Percentiles rank a stretch among this genome's conserved stretches.
These are phyloP conservation scores for Tamandua tetradactyla DNA, from an alignment of 2,797 vertebrate genomes.

Conservation along the genomic window DNA sequence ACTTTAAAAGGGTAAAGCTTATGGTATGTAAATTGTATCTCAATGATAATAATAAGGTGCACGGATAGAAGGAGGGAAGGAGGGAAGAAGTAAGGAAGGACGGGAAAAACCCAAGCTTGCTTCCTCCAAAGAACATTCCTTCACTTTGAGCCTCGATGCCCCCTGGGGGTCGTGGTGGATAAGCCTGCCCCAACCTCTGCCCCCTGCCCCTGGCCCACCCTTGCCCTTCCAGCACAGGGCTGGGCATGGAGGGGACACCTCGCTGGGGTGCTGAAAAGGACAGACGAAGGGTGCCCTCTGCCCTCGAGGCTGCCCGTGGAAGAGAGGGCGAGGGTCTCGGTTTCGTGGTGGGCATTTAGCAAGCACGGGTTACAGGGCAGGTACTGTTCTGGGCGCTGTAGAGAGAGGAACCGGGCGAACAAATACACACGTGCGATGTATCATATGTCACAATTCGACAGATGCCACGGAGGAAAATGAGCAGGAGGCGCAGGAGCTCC, in stretches of 20 bases:
- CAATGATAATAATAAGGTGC: neutral
- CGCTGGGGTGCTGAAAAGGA: no score
- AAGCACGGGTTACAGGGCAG: neutral
- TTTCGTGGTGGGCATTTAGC: no score
- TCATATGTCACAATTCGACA: rapidly evolving
- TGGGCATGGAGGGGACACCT: neutral
- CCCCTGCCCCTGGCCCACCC: neutral
- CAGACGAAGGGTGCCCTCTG: rapidly evolving
- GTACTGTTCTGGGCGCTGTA: neutral
- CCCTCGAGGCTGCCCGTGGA: rapidly evolving
- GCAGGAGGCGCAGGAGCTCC: rapidly evolving
- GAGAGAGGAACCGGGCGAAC: no score
- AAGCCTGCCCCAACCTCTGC: no score
- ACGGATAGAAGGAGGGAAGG: no score
- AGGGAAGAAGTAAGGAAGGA: no score
- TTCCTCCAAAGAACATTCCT: rapidly evolving
- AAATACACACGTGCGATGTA: rapidly evolving
- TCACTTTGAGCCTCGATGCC: neutral
- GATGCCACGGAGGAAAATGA: rapidly evolving
- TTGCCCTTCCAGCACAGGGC: neutral
- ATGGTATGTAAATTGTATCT: neutral
- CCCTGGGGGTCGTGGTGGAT: neutral
- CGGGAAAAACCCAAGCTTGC: rapidly evolving
- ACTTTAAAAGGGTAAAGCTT: neutral
- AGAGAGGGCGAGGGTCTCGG: no score